Evolutionary conservation across 2,888 invertebrate genomes (phyloP).

Genomic region (Diabrotica balteata): DNA sequence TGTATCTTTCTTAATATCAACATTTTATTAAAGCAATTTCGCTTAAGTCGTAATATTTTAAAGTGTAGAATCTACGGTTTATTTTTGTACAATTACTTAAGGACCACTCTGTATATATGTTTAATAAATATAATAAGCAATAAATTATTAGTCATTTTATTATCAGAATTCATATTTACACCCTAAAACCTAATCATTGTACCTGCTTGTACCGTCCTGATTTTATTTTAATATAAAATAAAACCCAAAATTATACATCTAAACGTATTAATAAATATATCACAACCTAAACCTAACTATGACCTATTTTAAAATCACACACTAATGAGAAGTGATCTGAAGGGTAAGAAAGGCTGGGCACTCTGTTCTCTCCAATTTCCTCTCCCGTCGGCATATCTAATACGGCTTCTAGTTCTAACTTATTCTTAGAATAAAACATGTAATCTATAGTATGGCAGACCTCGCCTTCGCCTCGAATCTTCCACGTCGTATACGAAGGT

Average conservation of each 20-base stretch:
- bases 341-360: conserved; percentile 74
- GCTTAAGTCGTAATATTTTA: no score
- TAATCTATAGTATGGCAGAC: conserved; percentile 79
- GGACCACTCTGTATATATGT: no score
- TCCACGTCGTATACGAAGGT: conserved; percentile 80
- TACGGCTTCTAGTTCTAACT: conserved; percentile 65
- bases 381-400: conserved; percentile 70
- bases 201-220: not conserved
- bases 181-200: no score
- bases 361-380: conserved; percentile 71
- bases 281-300: conserved; percentile 21
- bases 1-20: no score
- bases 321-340: conserved; percentile 81
- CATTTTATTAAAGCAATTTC: no score
- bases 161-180: no score
- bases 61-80: no score
- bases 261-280: conserved; percentile 15
- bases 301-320: conserved; percentile 64
- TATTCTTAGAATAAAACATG: conserved; percentile 69
- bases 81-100: no score
- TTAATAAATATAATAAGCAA: no score
- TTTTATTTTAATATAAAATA: conserved; percentile 21
- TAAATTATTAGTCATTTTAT: no score
- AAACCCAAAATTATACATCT: conserved; percentile 3
- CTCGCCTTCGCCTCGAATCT: conserved; percentile 74